phyloP scores from a whole-genome alignment of 2,113 vertebrate species.

The Narcine bancroftii region DNA sequence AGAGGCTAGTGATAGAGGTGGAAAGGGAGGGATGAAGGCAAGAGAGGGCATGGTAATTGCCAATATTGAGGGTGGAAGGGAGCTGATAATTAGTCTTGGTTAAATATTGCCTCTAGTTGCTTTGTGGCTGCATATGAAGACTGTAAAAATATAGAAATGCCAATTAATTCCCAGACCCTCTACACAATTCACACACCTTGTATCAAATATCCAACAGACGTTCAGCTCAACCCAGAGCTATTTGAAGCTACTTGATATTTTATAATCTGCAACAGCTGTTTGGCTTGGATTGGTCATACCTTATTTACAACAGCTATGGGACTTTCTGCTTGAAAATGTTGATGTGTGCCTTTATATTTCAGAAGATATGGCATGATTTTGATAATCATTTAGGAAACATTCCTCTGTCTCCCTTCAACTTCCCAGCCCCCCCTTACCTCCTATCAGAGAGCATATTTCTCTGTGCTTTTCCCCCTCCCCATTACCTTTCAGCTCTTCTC shows the following conservation, averaged over 20 bases:
- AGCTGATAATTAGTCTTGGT: too few species aligned
- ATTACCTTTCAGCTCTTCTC: too few species aligned
- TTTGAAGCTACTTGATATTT: conserved; percentile 31
- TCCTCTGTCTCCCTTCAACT: too few species aligned
- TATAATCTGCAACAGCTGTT: not conserved
- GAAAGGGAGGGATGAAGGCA: too few species aligned
- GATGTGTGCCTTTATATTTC: not conserved
- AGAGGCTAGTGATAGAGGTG: too few species aligned
- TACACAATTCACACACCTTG: not conserved
- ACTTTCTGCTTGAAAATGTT: not conserved
- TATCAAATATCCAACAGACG: conserved; percentile 6
- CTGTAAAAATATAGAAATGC: not conserved
- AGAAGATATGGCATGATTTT: not conserved
- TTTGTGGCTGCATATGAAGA: not conserved
- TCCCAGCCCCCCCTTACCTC: too few species aligned
- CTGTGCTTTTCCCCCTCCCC: too few species aligned
- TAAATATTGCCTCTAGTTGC: not conserved
- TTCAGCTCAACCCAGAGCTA: not conserved
- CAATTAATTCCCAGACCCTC: not conserved
- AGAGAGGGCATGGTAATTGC: too few species aligned
- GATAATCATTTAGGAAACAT: not conserved
- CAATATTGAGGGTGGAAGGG: not conserved
- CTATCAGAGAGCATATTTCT: too few species aligned
- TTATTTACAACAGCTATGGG: not conserved
- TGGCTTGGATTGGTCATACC: conserved; percentile 5